These are phyloP conservation scores for Cerastis leucographa DNA, from an alignment of 2,888 invertebrate species.

Conservation along the genomic window DNA sequence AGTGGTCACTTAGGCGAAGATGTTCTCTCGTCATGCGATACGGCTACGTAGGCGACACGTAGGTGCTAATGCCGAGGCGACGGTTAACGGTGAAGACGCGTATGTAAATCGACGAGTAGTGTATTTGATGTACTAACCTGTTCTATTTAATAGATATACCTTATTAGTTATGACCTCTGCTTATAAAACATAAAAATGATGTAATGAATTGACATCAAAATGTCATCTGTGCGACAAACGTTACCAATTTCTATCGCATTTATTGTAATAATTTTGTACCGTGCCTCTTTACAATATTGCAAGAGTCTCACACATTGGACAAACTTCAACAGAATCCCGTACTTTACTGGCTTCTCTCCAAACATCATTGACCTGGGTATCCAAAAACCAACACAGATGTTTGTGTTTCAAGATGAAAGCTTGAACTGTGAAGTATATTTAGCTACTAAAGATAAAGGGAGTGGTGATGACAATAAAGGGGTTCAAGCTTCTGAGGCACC, in stretches of 20 bases:
- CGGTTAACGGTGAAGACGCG: no score
- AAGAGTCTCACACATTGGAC: slow-evolving; percentile 23
- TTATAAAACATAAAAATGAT: background rate
- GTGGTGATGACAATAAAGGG: slow-evolving; percentile 24
- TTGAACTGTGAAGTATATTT: slow-evolving; percentile 1
- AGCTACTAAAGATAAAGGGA: background rate
- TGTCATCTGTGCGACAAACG: slow-evolving; percentile 40
- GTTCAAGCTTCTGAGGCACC: slow-evolving; percentile 9
- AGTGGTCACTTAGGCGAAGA: background rate
- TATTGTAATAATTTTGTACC: slow-evolving; percentile 42
- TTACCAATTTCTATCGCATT: slow-evolving; percentile 20
- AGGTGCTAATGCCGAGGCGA: no score
- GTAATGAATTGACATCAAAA: slow-evolving; percentile 36
- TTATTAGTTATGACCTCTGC: background rate
- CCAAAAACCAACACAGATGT: background rate
- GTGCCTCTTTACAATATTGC: slow-evolving; percentile 42
- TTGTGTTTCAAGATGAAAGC: background rate
- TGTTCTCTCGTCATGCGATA: no score
- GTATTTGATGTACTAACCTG: background rate
- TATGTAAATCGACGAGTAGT: background rate
- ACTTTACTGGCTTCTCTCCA: slow-evolving; percentile 8
- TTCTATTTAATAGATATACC: background rate
- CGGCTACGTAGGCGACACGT: no score
- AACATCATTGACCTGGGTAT: background rate
- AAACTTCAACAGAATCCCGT: slow-evolving; percentile 1